Evolutionary conservation across 2,888 invertebrate species (phyloP).

Genomic region (Diarsia brunnea): DNA sequence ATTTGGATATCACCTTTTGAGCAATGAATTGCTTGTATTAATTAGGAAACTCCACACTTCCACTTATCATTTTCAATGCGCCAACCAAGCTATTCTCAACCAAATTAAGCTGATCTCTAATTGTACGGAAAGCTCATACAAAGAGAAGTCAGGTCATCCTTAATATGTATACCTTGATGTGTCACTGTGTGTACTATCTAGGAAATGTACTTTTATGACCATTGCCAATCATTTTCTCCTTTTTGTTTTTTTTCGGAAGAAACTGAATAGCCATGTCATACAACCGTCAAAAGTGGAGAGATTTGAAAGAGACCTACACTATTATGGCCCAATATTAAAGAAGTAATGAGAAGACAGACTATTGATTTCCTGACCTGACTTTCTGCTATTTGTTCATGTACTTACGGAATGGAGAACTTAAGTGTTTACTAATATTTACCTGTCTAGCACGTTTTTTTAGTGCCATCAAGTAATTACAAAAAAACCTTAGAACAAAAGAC

Average conservation of each 20-base stretch:
- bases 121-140: no score
- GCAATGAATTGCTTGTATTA: no score
- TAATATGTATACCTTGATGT: no score
- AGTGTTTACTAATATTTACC: background rate
- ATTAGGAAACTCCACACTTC: no score
- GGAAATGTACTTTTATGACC: background rate
- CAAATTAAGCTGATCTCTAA: no score
- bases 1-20: no score
- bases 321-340: background rate
- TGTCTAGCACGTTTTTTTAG: background rate
- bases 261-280: background rate
- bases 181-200: background rate
- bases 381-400: background rate
- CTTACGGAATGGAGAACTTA: background rate
- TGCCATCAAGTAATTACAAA: background rate
- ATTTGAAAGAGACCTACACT: no score
- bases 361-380: background rate
- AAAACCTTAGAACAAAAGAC: background rate
- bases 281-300: background rate
- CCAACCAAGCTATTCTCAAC: no score
- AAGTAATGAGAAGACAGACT: background rate
- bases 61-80: no score
- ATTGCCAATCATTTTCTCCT: background rate
- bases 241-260: background rate
- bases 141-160: no score